Percentiles rank a stretch among this genome's conserved stretches.
Evolutionary conservation across 2,797 vertebrate species (phyloP).

Genomic region (Vespertilio murinus): DNA sequence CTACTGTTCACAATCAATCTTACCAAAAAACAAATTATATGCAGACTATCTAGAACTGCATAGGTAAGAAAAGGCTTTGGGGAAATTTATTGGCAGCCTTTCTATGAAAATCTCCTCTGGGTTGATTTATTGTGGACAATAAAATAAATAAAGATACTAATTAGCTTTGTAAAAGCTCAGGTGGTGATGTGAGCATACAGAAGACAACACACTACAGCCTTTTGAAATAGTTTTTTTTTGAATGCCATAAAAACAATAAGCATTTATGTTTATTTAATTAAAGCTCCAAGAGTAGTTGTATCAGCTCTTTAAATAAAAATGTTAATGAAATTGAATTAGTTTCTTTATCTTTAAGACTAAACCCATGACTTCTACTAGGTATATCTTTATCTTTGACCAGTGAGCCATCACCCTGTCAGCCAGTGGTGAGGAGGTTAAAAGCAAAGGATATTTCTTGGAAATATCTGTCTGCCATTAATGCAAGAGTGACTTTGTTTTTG

Average conservation of each 20-base stretch:
- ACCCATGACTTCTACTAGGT: background rate
- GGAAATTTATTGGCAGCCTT: slow-evolving; percentile 65
- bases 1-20: slow-evolving; percentile 4
- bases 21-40: background rate
- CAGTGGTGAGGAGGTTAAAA: slow-evolving; percentile 45
- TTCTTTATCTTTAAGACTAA: slow-evolving; percentile 40
- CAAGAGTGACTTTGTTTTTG: slow-evolving; percentile 43
- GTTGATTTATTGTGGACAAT: slow-evolving; percentile 66
- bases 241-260: slow-evolving; percentile 70
- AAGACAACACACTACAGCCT: background rate
- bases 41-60: background rate
- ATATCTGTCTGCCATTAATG: slow-evolving; percentile 43
- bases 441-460: slow-evolving; percentile 42
- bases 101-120: slow-evolving; percentile 73
- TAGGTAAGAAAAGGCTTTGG: slow-evolving; percentile 57
- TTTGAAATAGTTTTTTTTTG: slow-evolving; percentile 71
- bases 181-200: slow-evolving; percentile 43
- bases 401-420: background rate
- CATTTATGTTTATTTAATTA: slow-evolving; percentile 57
- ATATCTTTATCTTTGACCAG: background rate
- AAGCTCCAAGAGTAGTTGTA: slow-evolving; percentile 32
- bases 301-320: slow-evolving; percentile 55
- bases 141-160: slow-evolving; percentile 78
- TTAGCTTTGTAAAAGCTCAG: slow-evolving; percentile 64
- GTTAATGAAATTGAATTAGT: background rate